Percentiles rank a stretch among this genome's conserved stretches.
phyloP scores from a whole-genome alignment of 2,888 invertebrate species.

The Tipula unca region DNA sequence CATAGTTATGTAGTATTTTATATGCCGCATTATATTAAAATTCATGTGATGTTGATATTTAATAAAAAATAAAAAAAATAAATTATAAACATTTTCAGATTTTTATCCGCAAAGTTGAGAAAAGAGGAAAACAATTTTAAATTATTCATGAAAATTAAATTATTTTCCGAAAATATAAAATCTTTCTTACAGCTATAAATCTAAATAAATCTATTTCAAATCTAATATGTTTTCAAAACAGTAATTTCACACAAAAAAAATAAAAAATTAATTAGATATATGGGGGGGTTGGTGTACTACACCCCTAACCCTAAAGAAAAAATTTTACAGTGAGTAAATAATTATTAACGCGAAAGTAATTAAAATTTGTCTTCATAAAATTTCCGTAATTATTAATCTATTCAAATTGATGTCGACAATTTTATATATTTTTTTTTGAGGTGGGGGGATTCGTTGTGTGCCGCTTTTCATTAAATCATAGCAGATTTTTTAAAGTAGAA shows the following conservation, averaged over 20 bases:
- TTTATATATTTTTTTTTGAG: too few relatives aligned
- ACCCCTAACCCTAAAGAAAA: not conserved
- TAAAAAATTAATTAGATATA: too few relatives aligned
- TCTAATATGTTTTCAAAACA: not conserved
- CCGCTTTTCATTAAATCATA: not conserved
- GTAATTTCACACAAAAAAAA: not conserved
- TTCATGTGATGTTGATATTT: not conserved
- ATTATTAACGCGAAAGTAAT: not conserved
- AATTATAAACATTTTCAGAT: not conserved
- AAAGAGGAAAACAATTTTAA: not conserved
- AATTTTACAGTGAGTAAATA: not conserved
- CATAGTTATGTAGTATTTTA: not conserved
- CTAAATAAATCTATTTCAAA: not conserved
- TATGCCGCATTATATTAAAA: not conserved
- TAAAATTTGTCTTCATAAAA: not conserved
- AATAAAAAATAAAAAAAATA: not conserved
- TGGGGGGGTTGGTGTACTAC: too few relatives aligned
- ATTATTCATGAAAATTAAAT: not conserved
- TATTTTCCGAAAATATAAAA: not conserved
- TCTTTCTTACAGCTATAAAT: not conserved
- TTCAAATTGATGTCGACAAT: not conserved
- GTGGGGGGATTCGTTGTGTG: not conserved
- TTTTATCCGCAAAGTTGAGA: not conserved
- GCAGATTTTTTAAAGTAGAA: too few relatives aligned
- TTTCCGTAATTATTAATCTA: not conserved